Percentiles rank a stretch among this genome's conserved stretches.
These are phyloP conservation scores for Punctoribates punctum DNA, from an alignment of 2,888 invertebrate species.

Conservation along the genomic window DNA sequence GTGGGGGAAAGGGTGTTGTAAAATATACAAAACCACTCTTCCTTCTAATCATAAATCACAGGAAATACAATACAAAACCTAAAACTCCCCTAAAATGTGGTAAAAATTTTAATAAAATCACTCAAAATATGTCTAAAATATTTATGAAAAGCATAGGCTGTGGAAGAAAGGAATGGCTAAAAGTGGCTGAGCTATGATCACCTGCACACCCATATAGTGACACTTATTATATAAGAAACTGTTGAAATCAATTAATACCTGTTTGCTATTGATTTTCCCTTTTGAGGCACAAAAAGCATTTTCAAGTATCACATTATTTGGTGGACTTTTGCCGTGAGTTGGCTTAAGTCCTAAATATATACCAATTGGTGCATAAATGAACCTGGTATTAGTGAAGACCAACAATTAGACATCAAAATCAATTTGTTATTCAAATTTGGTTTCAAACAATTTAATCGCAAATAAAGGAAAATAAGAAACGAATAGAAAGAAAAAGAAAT, in stretches of 20 bases:
- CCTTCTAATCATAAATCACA: too few relatives aligned
- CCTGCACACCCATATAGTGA: constrained; percentile 30
- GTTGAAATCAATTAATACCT: constrained; percentile 57
- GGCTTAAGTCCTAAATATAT: constrained; percentile 75
- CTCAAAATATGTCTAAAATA: too few relatives aligned
- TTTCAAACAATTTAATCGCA: background rate
- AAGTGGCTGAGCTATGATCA: constrained; percentile 46
- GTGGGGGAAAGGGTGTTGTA: background rate
- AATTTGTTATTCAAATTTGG: background rate
- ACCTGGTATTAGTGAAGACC: constrained; percentile 59
- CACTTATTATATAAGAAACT: too few relatives aligned
- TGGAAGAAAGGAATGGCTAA: too few relatives aligned
- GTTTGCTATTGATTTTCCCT: constrained; percentile 71
- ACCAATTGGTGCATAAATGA: constrained; percentile 74
- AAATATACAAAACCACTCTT: background rate
- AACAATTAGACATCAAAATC: background rate
- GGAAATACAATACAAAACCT: too few relatives aligned
- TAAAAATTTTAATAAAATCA: too few relatives aligned
- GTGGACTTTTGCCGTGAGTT: constrained; percentile 70
- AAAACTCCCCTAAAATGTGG: too few relatives aligned
- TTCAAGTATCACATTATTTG: constrained; percentile 69
- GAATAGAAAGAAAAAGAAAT: too few relatives aligned
- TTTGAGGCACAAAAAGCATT: constrained; percentile 64
- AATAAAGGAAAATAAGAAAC: too few relatives aligned
- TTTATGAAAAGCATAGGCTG: too few relatives aligned